Evolutionary conservation across 2,113 vertebrate species (phyloP).

Genomic region (Hystrix brachyura): DNA sequence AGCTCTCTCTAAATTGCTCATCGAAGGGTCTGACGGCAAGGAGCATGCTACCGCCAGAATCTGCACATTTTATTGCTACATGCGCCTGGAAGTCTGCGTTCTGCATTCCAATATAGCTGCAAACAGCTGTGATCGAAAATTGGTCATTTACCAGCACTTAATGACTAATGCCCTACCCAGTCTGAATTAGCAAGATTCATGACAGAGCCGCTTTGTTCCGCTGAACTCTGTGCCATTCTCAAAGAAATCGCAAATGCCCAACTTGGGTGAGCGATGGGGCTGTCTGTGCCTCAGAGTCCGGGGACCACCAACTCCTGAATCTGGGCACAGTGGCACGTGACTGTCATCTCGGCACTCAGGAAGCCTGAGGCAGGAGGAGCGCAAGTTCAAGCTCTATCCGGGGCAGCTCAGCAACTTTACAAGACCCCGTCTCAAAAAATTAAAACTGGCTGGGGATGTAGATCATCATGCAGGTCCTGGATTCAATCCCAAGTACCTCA

Average conservation of each 20-base stretch:
- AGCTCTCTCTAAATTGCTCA: constrained; percentile 62
- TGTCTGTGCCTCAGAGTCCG: fast-evolving
- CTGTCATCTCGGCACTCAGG: not conserved
- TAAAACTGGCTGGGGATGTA: not conserved
- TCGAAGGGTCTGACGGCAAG: constrained; percentile 48
- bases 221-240: constrained; percentile 52
- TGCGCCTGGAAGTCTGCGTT: not conserved
- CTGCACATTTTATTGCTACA: constrained; percentile 51
- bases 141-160: constrained; percentile 69
- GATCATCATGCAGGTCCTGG: not conserved
- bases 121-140: constrained; percentile 55
- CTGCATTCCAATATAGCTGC: constrained; percentile 51
- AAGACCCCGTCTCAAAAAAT: not conserved
- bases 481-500: not conserved
- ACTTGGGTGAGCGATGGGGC: fast-evolving
- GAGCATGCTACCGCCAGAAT: constrained; percentile 57
- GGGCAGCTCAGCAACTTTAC: not conserved
- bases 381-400: not conserved
- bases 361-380: not conserved
- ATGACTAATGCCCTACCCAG: constrained; percentile 64
- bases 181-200: constrained; percentile 57
- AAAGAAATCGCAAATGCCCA: not conserved
- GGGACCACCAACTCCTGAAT: not conserved
- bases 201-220: constrained; percentile 67
- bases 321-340: not conserved